Conservation (phyloP, 1,140 invertebrate genomes). For the Centruroides sculpturatus region DNA sequence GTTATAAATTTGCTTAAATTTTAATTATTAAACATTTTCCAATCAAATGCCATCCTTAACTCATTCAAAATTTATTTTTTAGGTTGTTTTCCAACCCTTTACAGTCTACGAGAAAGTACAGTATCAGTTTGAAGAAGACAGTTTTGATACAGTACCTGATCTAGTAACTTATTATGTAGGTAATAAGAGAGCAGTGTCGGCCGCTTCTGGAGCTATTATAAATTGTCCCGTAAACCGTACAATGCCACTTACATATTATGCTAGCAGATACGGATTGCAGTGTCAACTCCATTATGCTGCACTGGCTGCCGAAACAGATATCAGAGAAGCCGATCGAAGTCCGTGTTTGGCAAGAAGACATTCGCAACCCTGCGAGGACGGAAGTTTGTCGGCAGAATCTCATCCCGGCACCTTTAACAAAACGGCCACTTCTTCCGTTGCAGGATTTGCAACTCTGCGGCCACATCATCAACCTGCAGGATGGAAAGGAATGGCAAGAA, state of each 20-base stretch:
- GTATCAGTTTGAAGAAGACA: constrained; percentile 87
- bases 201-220: constrained; percentile 71
- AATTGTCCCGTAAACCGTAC: constrained; percentile 54
- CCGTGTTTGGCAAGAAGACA: too few species aligned
- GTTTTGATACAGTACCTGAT: constrained; percentile 82
- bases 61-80: not conserved
- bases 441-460: not conserved
- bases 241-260: constrained; percentile 48
- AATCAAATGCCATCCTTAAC: too few species aligned
- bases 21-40: too few species aligned
- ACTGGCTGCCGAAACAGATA: not conserved
- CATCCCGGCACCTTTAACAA: not conserved
- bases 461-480: constrained; percentile 15
- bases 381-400: not conserved
- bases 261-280: constrained; percentile 37
- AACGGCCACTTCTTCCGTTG: not conserved
- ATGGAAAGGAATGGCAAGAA: constrained; percentile 37
- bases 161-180: constrained; percentile 90
- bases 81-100: constrained; percentile 71
- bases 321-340: not conserved
- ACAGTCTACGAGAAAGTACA: constrained; percentile 81
- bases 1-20: too few species aligned
- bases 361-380: not conserved
- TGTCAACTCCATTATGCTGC: constrained; percentile 10
- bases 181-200: constrained; percentile 68